Percentiles rank a stretch among this genome's conserved stretches.
Conservation (phyloP, 35 echinoderm and acorn worm species). For the Lytechinus variegatus region DNA sequence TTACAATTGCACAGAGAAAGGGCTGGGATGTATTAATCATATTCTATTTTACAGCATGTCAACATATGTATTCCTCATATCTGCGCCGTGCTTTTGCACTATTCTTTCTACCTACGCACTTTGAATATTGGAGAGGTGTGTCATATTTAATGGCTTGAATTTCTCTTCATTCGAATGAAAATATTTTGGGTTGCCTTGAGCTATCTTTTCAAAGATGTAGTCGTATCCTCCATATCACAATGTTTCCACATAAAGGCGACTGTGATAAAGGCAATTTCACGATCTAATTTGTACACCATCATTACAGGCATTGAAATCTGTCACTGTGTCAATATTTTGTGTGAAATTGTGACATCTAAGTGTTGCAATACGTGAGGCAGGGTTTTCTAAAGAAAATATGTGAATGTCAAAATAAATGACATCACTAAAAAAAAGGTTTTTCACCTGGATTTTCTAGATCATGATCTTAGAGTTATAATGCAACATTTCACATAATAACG, state of each 20-base stretch:
- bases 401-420: neutral
- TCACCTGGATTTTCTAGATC: neutral
- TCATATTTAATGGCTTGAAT: neutral
- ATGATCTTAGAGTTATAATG: neutral
- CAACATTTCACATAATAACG: neutral
- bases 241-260: neutral
- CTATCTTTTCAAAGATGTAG: neutral
- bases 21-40: neutral
- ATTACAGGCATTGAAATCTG: neutral
- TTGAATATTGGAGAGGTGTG: neutral
- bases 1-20: neutral
- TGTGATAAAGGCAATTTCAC: slow-evolving; percentile 12
- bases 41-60: neutral
- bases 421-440: neutral
- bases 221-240: neutral
- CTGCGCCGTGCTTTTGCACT: neutral
- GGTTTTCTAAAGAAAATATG: neutral
- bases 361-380: neutral
- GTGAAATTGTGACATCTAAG: neutral
- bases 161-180: neutral
- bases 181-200: neutral
- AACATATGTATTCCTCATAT: neutral
- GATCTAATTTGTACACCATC: neutral
- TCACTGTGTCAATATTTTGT: neutral
- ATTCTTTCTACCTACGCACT: neutral